Conservation (phyloP, 1,140 invertebrate species). For the Eupeodes corollae region DNA sequence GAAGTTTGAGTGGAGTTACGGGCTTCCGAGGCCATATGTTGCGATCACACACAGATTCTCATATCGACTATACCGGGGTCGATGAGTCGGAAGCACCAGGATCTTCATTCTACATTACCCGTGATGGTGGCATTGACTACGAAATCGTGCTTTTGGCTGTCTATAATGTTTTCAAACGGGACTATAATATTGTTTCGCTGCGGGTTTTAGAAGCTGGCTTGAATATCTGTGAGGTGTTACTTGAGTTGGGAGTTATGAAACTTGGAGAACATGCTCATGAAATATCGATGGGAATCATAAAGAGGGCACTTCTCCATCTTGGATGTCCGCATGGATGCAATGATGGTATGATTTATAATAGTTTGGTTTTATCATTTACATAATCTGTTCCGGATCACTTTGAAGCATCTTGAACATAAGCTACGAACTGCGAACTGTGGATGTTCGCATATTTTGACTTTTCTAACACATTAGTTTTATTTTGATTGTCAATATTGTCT, state of each 20-base stretch:
- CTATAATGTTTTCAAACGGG: conserved; percentile 70
- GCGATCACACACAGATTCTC: conserved; percentile 87
- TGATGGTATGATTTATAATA: conserved; percentile 21
- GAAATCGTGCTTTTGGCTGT: conserved; percentile 82
- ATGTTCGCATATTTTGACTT: too few species aligned
- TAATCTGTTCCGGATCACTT: too few species aligned
- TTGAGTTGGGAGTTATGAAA: conserved; percentile 77
- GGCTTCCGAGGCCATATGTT: conserved; percentile 45
- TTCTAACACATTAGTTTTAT: too few species aligned
- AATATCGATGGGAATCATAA: conserved; percentile 42
- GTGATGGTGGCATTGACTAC: conserved; percentile 86
- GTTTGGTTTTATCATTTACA: too few species aligned
- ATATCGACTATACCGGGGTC: conserved; percentile 72
- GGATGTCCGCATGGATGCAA: conserved; percentile 86
- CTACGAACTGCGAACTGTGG: too few species aligned
- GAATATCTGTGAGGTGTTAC: conserved; percentile 76
- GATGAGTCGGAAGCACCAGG: conserved; percentile 81
- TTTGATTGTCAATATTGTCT: too few species aligned
- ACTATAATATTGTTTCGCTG: conserved; percentile 58
- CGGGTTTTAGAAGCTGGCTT: conserved; percentile 82
- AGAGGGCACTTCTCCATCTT: conserved; percentile 67
- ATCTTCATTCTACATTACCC: conserved; percentile 83
- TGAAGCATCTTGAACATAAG: too few species aligned
- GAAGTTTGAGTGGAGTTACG: conserved; percentile 27
- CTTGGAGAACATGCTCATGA: conserved; percentile 43